Percentiles rank a stretch among this genome's conserved stretches.
Conservation (phyloP, 2,888 invertebrate species). For the Globia sparganii region DNA sequence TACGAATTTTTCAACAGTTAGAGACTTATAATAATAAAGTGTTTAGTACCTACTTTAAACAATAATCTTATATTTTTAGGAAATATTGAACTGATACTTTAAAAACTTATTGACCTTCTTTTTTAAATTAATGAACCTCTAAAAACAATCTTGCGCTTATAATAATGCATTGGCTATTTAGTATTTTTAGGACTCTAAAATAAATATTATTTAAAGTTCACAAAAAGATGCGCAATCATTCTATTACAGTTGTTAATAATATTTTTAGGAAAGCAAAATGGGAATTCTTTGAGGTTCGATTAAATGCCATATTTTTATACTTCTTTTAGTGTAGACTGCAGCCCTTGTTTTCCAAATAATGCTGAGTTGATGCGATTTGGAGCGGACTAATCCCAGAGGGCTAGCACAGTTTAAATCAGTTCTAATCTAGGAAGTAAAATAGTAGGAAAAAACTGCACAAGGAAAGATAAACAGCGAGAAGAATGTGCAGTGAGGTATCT, state of each 20-base stretch:
- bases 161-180: not conserved
- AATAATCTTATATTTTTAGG: not conserved
- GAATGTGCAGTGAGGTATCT: not conserved
- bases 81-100: no score
- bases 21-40: no score
- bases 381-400: constrained; percentile 25
- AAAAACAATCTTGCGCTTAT: not conserved
- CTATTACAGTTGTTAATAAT: not conserved
- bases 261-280: not conserved
- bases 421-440: constrained; percentile 27
- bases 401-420: constrained; percentile 32
- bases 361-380: constrained; percentile 20
- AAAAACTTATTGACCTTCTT: no score
- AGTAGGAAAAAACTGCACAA: constrained; percentile 5
- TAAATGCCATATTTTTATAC: not conserved
- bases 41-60: no score
- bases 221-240: not conserved
- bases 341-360: constrained; percentile 23
- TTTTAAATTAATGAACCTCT: not conserved
- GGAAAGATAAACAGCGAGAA: constrained; percentile 7
- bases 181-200: not conserved
- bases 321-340: not conserved
- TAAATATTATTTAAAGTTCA: not conserved
- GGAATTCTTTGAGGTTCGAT: not conserved
- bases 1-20: not conserved